These are phyloP conservation scores for Pomatorhinus ruficollis DNA, from an alignment of 2,113 vertebrate genomes.

Conservation along the genomic window DNA sequence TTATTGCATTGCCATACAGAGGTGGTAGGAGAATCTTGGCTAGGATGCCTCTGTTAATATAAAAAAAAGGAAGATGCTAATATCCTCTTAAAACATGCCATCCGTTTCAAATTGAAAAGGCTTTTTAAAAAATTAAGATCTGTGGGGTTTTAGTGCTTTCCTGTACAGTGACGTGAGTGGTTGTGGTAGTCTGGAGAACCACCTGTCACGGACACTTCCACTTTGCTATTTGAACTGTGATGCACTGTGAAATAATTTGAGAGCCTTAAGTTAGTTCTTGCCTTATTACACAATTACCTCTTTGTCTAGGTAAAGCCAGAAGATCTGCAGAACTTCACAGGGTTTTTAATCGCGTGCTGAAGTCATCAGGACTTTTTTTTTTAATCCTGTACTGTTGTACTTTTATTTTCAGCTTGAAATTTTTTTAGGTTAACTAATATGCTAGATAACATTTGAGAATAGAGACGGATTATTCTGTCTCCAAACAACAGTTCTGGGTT, in stretches of 20 bases:
- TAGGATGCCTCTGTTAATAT: neutral
- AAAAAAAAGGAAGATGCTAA: neutral
- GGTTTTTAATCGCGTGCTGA: accelerated
- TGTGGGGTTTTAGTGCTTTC: neutral
- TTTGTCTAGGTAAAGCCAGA: neutral
- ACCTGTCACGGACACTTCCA: neutral
- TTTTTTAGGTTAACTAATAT: neutral
- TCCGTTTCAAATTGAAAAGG: neutral
- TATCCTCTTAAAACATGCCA: neutral
- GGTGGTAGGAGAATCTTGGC: neutral
- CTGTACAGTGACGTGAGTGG: neutral
- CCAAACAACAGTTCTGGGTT: neutral
- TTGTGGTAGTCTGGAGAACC: neutral
- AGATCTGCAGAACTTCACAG: neutral
- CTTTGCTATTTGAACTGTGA: neutral
- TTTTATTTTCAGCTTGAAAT: neutral
- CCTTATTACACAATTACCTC: neutral
- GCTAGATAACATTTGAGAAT: neutral
- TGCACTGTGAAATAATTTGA: neutral
- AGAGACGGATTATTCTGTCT: neutral
- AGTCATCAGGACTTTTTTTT: neutral
- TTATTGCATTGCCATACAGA: neutral
- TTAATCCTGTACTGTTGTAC: neutral
- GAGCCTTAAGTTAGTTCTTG: neutral
- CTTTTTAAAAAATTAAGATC: neutral